phyloP scores from a whole-genome alignment of 2,888 invertebrate species.

The Drosophila tripunctata region DNA sequence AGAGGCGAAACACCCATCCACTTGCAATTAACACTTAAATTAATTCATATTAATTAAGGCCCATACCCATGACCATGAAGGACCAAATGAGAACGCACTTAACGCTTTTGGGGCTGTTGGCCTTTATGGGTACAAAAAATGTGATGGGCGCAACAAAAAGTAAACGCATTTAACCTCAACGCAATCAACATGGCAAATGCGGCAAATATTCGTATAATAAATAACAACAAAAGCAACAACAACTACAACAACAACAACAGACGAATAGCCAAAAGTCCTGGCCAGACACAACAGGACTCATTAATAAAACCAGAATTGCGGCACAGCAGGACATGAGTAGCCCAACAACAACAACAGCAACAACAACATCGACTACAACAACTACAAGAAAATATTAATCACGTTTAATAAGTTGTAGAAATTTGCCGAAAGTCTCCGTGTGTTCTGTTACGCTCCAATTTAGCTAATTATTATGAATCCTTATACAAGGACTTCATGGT shows the following conservation, averaged over 20 bases:
- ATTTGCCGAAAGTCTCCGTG: slow-evolving; percentile 50
- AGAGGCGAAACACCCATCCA: slow-evolving; percentile 62
- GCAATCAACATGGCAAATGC: slow-evolving; percentile 71
- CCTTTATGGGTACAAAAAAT: slow-evolving; percentile 57
- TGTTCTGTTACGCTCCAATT: slow-evolving; percentile 27
- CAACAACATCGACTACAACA: slow-evolving; percentile 1
- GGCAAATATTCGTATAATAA: slow-evolving; percentile 65
- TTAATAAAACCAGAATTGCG: slow-evolving; percentile 68
- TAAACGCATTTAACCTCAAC: slow-evolving; percentile 70
- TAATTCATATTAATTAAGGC: slow-evolving; percentile 78
- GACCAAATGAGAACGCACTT: slow-evolving; percentile 72
- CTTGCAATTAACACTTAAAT: slow-evolving; percentile 78
- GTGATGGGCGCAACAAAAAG: slow-evolving; percentile 36
- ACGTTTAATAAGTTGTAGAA: slow-evolving; percentile 75
- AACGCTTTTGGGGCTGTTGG: slow-evolving; percentile 64
- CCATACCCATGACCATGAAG: slow-evolving; percentile 25
- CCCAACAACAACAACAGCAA: slow-evolving; percentile 23
- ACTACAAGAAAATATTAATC: slow-evolving; percentile 68
- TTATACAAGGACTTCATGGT: slow-evolving; percentile 2
- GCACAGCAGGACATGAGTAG: slow-evolving; percentile 64
- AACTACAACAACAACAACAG: slow-evolving; percentile 28
- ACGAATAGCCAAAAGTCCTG: slow-evolving; percentile 55
- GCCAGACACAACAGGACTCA: slow-evolving; percentile 70
- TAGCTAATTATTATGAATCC: slow-evolving; percentile 64
- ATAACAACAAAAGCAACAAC: slow-evolving; percentile 53